phyloP scores from a whole-genome alignment of 92 coral and sea anemone genomes.

The Umimayanthus kanabou region DNA sequence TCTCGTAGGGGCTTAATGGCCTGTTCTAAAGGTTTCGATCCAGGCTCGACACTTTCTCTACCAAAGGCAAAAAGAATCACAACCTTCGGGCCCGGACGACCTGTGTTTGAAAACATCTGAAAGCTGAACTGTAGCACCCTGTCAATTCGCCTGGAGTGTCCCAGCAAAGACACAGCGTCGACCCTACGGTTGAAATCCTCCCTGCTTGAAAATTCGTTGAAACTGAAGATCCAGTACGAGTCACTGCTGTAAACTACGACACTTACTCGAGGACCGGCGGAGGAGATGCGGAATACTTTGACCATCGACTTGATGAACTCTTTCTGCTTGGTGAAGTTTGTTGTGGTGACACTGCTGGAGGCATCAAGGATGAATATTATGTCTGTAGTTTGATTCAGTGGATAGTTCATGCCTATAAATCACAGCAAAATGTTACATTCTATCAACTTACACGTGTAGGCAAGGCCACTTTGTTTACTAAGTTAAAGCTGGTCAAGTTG shows the following conservation, averaged over 20 bases:
- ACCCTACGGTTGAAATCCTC: constrained; percentile 63
- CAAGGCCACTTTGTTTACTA: background rate
- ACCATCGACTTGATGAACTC: constrained; percentile 72
- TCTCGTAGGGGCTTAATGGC: constrained; percentile 59
- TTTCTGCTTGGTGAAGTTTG: constrained; percentile 77
- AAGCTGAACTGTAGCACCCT: constrained; percentile 75
- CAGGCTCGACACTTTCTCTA: constrained; percentile 73
- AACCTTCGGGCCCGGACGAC: constrained; percentile 87
- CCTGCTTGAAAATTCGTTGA: constrained; percentile 60
- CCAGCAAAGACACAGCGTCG: constrained; percentile 61
- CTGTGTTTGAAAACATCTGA: constrained; percentile 66
- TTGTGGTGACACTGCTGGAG: constrained; percentile 80
- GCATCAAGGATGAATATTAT: constrained; percentile 91
- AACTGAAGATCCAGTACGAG: constrained; percentile 68
- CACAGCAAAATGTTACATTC: background rate
- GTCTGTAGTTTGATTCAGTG: constrained; percentile 51
- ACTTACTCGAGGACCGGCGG: constrained; percentile 77
- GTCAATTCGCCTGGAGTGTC: constrained; percentile 83
- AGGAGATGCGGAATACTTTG: constrained; percentile 71
- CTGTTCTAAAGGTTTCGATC: constrained; percentile 66
- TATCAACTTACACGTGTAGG: background rate
- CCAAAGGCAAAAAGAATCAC: constrained; percentile 85
- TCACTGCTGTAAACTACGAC: constrained; percentile 75
- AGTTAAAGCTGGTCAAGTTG: background rate
- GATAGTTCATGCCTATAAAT: background rate